Percentiles rank a stretch among this genome's conserved stretches.
Evolutionary conservation across 1,140 invertebrate species (phyloP).

Genomic region (Achroia grisella): DNA sequence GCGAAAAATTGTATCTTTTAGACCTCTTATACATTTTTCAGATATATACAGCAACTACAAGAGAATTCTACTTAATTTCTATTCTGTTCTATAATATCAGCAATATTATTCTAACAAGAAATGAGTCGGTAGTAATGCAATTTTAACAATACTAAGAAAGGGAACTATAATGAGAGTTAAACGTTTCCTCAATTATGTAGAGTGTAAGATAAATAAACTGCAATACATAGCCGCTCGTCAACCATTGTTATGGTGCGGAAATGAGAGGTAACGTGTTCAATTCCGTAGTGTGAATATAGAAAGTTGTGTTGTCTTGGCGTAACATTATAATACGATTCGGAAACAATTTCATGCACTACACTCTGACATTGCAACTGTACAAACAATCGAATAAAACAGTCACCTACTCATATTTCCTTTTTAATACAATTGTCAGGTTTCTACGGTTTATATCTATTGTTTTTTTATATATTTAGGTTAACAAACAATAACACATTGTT

Average conservation of each 20-base stretch:
- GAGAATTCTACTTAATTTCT: too few relatives aligned
- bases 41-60: too few relatives aligned
- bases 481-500: too few relatives aligned
- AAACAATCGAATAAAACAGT: neutral
- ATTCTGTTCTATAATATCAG: too few relatives aligned
- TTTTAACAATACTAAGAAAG: conserved; percentile 33
- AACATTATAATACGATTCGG: neutral
- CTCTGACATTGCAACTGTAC: neutral
- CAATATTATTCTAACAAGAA: too few relatives aligned
- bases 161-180: conserved; percentile 32
- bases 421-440: too few relatives aligned
- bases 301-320: neutral
- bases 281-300: neutral
- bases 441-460: too few relatives aligned
- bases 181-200: conserved; percentile 53
- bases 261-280: too few relatives aligned
- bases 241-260: neutral
- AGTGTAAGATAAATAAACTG: conserved; percentile 20
- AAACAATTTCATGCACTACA: neutral
- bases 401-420: too few relatives aligned
- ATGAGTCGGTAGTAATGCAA: conserved; percentile 20
- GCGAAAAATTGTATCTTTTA: too few relatives aligned
- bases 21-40: too few relatives aligned
- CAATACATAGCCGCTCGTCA: conserved; percentile 14
- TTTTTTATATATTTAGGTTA: too few relatives aligned